Evolutionary conservation across 2,113 vertebrate genomes (phyloP), one percentile per base, ranked within the genome.

Genomic region (Laterallus jamaicensis): DNA sequence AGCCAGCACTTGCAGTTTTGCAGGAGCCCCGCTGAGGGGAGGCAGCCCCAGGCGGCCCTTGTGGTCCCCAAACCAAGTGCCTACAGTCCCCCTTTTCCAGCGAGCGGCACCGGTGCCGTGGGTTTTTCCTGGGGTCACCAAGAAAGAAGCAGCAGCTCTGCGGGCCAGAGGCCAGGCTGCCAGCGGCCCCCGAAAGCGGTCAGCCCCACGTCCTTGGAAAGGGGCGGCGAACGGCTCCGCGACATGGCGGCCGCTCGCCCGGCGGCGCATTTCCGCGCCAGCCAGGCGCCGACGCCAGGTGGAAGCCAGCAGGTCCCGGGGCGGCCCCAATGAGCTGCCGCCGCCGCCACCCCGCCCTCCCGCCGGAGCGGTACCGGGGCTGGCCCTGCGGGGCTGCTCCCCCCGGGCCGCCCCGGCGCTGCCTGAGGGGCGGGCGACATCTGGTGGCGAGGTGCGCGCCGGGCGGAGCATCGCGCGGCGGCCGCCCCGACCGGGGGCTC

Each of bases 381-480:
- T 2, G 15, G 16, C 29, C 17, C 58, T 1, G 49, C 10, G 9
- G 11, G 26, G 49, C 7, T 22, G 49, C 32, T 21, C 16, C 19
- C 54, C 32, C 16, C 19, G 16, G 24, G 29, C 31, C 42, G 26
- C 49, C 11, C 7, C 75, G 20, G 42, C 82, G 62, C 97, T 97
- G 92, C n/a, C 91, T 98, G 96, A 94, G 97, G 58, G 35, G 59
- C 96, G 26, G 90, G 94, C 58, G 98, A 63, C 98, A 98, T 56
- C 98, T 96, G 85, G 97, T 96, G 98, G 97, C 64, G 5, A 39
- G 39, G 37, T 32, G n/a, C 9, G 66, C 44, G 52, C 11, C 39
- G 26, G 47, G 66, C 20, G n/a, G 32, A 7, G 52, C 52, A 28
- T 28, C 28, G 7, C 52, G 25, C 35, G 35, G 35, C 12, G 52